phyloP scores from a whole-genome alignment of 2,797 vertebrate species.

The Cyclura pinguis region DNA sequence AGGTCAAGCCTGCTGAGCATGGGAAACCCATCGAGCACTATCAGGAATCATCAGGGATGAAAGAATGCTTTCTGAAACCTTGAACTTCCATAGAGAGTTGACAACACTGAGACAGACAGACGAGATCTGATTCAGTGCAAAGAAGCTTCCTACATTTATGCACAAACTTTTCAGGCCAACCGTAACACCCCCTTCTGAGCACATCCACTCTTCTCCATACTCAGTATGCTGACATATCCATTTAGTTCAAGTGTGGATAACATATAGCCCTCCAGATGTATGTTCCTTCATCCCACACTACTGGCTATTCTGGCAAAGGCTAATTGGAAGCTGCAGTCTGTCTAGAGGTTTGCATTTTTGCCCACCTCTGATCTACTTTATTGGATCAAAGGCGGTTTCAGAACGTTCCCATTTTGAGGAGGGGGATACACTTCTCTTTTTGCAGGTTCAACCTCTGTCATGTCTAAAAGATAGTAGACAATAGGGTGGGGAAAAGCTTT shows the following conservation, averaged over 20 bases:
- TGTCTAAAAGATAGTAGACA: not conserved
- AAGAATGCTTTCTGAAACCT: no score
- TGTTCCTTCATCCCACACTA: not conserved
- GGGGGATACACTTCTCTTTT: not conserved
- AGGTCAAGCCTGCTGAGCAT: no score
- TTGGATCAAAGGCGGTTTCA: not conserved
- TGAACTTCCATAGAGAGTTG: no score
- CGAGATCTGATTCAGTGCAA: no score
- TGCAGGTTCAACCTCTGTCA: not conserved
- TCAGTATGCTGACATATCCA: not conserved
- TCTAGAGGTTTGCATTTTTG: no score
- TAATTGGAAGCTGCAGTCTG: no score
- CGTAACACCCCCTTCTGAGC: not conserved
- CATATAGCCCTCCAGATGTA: not conserved
- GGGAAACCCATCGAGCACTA: no score
- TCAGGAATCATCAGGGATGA: no score
- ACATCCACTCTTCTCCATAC: not conserved
- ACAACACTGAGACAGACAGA: no score
- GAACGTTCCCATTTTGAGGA: not conserved
- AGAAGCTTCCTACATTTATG: no score
- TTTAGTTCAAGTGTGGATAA: not conserved
- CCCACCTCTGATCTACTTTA: not conserved
- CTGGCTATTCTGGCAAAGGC: no score
- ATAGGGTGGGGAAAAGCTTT: not conserved
- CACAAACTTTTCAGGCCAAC: not conserved